Evolutionary conservation across 2,113 vertebrate species (phyloP).

Genomic region (Eptesicus fuscus): DNA sequence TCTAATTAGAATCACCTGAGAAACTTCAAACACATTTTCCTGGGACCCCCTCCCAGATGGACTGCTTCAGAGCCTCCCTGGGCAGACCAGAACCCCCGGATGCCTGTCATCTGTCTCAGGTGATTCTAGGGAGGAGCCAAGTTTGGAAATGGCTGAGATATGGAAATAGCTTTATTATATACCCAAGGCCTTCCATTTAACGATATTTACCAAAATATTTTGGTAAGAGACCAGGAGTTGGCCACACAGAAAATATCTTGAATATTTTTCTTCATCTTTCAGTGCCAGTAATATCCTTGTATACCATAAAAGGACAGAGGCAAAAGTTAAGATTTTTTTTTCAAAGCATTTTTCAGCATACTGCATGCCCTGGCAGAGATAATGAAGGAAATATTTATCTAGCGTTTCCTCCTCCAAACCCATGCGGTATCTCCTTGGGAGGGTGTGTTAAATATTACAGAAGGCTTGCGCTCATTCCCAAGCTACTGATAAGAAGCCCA

Average conservation of each 20-base stretch:
- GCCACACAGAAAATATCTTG: fast-evolving
- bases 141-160: not conserved
- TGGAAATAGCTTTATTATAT: not conserved
- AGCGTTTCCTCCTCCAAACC: constrained; percentile 67
- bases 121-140: not conserved
- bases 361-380: constrained; percentile 37
- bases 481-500: constrained; percentile 65
- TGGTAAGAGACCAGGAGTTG: not conserved
- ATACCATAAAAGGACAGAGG: constrained; percentile 14
- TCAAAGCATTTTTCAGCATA: constrained; percentile 24
- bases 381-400: constrained; percentile 68
- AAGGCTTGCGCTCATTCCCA: constrained; percentile 54
- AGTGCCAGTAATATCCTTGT: constrained; percentile 22
- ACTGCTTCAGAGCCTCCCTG: not conserved
- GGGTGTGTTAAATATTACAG: constrained; percentile 31
- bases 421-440: constrained; percentile 49
- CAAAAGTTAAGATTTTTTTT: not conserved
- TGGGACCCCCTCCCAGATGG: not conserved
- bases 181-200: not conserved
- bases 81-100: not conserved
- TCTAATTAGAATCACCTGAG: constrained; percentile 53
- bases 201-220: not conserved
- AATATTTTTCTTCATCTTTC: not conserved
- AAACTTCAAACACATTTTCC: not conserved
- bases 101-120: not conserved